Base-by-base conservation (phyloP, 2,888 invertebrate species). In the Meghimatium bilineatum region DNA sequence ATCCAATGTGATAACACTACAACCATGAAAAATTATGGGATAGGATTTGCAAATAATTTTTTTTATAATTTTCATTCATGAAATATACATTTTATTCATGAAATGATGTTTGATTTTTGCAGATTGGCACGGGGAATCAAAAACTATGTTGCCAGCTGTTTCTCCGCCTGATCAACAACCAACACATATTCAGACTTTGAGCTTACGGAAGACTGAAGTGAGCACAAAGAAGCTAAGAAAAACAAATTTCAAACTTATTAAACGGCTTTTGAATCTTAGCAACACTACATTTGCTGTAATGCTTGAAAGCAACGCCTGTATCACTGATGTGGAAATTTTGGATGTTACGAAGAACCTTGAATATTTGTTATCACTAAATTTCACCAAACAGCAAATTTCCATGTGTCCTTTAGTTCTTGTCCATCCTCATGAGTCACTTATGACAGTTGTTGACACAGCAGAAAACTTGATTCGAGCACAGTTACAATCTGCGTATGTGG, bases 331-430 rank as follows among this genome's bases (percentile, higher is more conserved):
- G 17, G 29, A 56, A 14, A 2, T 52, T n/a, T 29, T 77, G 38
- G 82, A 82, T 56, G 44, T 82, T 20, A 38, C 36, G 0, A 76
- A 49, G n/a, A 82, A 82, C 44, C 60, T 82, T 14, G 82, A 82
- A 0, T 82, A 63, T 23, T 56, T 82, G n/a, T 32, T 77, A 34
- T 69, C 69, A 26, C n/a, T 32, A 23, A 29, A 63, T 6, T 77
- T 69, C 32, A 82, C 82, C 52, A 38, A 29, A 49, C 38, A 76
- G 1, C 69, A 82, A 44, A 56, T 82, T 20, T 36, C 77, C 23
- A 60, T 23, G n/a, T 82, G 82, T 29, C 82, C 82, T 29, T 29
- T 82, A n/a, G 60, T 82, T 29, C 23, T 82, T 69, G 77, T 44
- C 0, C 67, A 82, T 29, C 60, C 76, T 5, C 56, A 49, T 36